phyloP scores from a whole-genome alignment of 2,113 vertebrate species.

The Malaclemys terrapin region DNA sequence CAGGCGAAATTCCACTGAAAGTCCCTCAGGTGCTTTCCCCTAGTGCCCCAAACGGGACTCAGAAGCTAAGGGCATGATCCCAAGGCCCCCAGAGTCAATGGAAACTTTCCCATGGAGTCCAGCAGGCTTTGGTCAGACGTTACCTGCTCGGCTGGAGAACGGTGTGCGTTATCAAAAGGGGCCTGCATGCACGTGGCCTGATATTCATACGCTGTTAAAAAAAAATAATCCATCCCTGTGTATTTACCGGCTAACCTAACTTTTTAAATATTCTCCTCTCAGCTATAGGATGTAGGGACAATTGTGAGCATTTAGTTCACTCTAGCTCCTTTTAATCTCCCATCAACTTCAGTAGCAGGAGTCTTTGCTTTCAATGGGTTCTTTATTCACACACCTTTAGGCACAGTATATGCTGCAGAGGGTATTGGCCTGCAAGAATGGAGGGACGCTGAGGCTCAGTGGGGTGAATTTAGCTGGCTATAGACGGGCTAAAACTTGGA shows the following conservation, averaged over 20 bases:
- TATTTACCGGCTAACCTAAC: slow-evolving; percentile 60
- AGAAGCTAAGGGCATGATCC: not conserved
- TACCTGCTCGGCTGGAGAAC: slow-evolving; percentile 19
- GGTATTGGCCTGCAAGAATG: not conserved
- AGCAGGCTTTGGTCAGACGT: not conserved
- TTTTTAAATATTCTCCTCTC: slow-evolving; percentile 68
- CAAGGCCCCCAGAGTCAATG: not conserved
- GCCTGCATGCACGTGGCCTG: slow-evolving; percentile 36
- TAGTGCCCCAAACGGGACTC: not conserved
- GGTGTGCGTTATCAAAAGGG: not conserved
- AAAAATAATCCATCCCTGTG: slow-evolving; percentile 27
- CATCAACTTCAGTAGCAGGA: no score
- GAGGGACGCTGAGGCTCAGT: not conserved
- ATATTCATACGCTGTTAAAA: slow-evolving; percentile 43
- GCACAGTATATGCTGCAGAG: not conserved
- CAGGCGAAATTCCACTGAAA: not conserved
- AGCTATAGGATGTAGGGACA: slow-evolving; percentile 43
- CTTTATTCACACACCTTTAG: not conserved
- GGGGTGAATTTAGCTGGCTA: not conserved
- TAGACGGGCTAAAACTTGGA: not conserved
- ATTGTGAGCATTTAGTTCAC: slow-evolving; percentile 37
- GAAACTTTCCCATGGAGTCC: slow-evolving; percentile 50
- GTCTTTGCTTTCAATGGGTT: slow-evolving; percentile 23
- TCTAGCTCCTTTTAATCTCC: slow-evolving; percentile 61
- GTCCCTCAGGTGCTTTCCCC: not conserved